Percentiles rank a stretch among this genome's conserved stretches.
phyloP scores from a whole-genome alignment of 2,888 invertebrate species.

The Noctua fimbriata region DNA sequence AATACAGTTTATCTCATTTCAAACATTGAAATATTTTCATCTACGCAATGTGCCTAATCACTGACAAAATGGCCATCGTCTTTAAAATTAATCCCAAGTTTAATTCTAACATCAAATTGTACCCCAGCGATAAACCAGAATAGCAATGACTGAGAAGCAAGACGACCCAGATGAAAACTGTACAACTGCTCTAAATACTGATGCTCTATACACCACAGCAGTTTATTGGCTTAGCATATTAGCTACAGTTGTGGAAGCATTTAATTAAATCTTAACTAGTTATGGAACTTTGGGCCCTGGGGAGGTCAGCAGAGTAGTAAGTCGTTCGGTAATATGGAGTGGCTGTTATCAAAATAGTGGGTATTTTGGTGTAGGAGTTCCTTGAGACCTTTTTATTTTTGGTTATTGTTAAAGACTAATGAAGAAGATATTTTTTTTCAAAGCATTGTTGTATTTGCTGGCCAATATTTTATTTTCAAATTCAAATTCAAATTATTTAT shows the following conservation, averaged over 20 bases:
- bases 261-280: constrained; percentile 69
- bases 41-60: not conserved
- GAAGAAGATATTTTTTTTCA: not conserved
- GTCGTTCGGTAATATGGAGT: constrained; percentile 32
- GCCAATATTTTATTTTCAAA: no score
- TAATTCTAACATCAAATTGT: constrained; percentile 3
- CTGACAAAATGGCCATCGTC: not conserved
- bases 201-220: constrained; percentile 38
- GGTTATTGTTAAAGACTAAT: not conserved
- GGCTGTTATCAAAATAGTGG: constrained; percentile 36
- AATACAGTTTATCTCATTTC: not conserved
- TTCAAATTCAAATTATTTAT: no score
- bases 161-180: constrained; percentile 33
- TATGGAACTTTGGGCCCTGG: constrained; percentile 58
- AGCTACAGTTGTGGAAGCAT: constrained; percentile 65
- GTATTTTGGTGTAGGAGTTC: not conserved
- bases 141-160: constrained; percentile 16
- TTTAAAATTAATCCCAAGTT: not conserved
- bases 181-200: constrained; percentile 13
- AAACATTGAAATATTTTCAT: not conserved
- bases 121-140: not conserved
- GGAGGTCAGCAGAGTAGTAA: constrained; percentile 50
- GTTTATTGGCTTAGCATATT: constrained; percentile 66
- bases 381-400: not conserved
- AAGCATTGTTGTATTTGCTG: no score